Evolutionary conservation across 2,888 invertebrate genomes (phyloP).

Genomic region (Tortrix viridana): DNA sequence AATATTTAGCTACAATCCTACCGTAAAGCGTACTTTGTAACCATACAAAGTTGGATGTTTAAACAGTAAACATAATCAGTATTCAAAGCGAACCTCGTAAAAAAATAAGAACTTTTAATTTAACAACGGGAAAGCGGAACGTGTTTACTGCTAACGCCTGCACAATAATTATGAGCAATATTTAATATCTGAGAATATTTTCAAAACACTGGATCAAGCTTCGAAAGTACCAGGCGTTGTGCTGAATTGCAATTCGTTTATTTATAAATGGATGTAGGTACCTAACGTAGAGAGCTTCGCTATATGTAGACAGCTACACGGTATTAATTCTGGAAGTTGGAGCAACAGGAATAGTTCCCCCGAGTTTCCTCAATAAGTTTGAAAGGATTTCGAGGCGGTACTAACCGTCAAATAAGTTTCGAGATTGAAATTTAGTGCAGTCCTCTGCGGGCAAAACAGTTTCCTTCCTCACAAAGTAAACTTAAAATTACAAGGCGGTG

Average conservation of each 20-base stretch:
- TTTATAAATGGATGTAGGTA: background rate
- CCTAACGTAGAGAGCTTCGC: constrained; percentile 1
- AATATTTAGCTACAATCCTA: constrained; percentile 57
- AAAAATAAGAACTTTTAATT: constrained; percentile 35
- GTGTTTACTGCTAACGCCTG: constrained; percentile 53
- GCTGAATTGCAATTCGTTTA: constrained; percentile 20
- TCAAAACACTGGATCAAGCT: constrained; percentile 15
- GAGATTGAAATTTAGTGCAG: constrained; percentile 57
- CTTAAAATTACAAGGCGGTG: constrained; percentile 35
- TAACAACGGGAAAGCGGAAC: constrained; percentile 19
- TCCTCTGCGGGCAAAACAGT: constrained; percentile 45
- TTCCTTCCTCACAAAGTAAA: constrained; percentile 36
- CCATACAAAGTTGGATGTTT: constrained; percentile 65
- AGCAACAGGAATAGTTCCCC: constrained; percentile 42
- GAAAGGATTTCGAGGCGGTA: constrained; percentile 59
- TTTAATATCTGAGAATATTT: constrained; percentile 33
- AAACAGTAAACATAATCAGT: constrained; percentile 68
- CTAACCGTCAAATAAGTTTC: constrained; percentile 59
- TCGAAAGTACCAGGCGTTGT: constrained; percentile 21
- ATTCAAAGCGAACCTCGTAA: constrained; percentile 64
- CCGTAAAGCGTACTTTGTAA: constrained; percentile 59
- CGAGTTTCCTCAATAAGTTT: constrained; percentile 59
- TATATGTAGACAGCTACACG: constrained; percentile 23
- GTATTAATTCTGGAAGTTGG: constrained; percentile 35
- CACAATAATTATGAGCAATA: constrained; percentile 57